These are phyloP conservation scores for Xenopus laevis DNA, from an alignment of 2,113 vertebrate species.

Conservation along the genomic window DNA sequence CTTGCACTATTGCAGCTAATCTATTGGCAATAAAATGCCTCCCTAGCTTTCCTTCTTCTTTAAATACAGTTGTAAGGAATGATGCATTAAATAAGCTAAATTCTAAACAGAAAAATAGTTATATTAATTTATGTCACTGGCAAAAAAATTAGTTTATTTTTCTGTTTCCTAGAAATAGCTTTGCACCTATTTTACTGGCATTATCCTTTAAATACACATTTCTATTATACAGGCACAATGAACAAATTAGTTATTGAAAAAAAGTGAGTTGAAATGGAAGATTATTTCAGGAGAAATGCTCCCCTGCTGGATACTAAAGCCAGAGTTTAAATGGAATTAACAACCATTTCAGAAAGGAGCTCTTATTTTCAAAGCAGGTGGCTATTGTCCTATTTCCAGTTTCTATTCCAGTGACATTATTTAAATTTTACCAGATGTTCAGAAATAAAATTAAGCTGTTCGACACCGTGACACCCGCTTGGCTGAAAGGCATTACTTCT, in stretches of 20 bases:
- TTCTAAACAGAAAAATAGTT: too few relatives aligned
- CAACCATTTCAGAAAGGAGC: slow-evolving; percentile 34
- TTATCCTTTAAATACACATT: slow-evolving; percentile 44
- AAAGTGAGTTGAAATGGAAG: slow-evolving; percentile 7
- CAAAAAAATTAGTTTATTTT: slow-evolving; percentile 17
- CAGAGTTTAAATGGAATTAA: slow-evolving; percentile 37
- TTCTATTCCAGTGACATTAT: slow-evolving; percentile 44
- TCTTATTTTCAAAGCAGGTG: slow-evolving; percentile 37
- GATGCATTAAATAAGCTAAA: too few relatives aligned
- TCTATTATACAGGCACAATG: slow-evolving; percentile 38
- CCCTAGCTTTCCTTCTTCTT: too few relatives aligned
- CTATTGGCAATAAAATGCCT: too few relatives aligned
- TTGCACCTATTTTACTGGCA: slow-evolving; percentile 25
- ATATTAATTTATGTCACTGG: slow-evolving; percentile 1
- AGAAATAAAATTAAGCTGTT: slow-evolving; percentile 35
- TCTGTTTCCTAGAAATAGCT: slow-evolving; percentile 40
- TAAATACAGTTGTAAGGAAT: too few relatives aligned
- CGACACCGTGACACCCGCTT: slow-evolving; percentile 18
- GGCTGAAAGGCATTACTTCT: slow-evolving; percentile 16
- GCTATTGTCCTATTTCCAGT: slow-evolving; percentile 35
- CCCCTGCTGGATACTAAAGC: slow-evolving; percentile 34
- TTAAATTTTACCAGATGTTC: slow-evolving; percentile 39
- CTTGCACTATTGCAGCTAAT: too few relatives aligned
- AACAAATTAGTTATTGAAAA: slow-evolving; percentile 46
- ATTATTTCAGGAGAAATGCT: slow-evolving; percentile 37